Evolutionary conservation across 2,888 invertebrate species (phyloP), one percentile per base, ranked within the genome.

Genomic region (Drosophila sordidula): DNA sequence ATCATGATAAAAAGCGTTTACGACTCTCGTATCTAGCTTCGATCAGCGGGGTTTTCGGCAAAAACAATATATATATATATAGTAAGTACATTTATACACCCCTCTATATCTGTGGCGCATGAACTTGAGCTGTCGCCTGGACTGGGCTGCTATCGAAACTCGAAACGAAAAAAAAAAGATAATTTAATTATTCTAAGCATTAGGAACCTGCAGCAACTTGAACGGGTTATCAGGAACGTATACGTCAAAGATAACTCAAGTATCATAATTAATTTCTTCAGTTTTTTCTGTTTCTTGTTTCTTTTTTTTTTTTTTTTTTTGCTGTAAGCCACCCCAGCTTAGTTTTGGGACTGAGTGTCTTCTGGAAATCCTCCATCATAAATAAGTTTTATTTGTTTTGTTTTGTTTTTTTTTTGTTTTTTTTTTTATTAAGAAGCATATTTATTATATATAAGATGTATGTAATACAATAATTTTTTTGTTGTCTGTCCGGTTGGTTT

Each of bases 361-460:
- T 58, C 49, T 12, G 36, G 9, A 78, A 75, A 80, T 70, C 80
- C 80, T 65, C 67, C 61, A 52, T 77, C 70, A 86, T 86, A 83
- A 85, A 82, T 86, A 75, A 86, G 50, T 68, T 58, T 38, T 78
- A 64, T 66, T 75, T 78, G 62, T 18, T 56, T 50, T 57, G 63
- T 72, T 57, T 51, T 65, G 66, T 61, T 63, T 61, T 77, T 59
- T 77, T 70, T 61, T 58, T 67, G n/a, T n/a, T 68, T 70, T 64
- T 83, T 63, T 78, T 85, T 85, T 83, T 89, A 89, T 88, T 89
- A 89, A 89, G 88, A 89, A 89, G 88, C 88, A 89, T 89, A 89
- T 89, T 90, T 89, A 89, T 89, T 89, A 90, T 86, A 89, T 89
- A 90, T 89, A 89, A 90, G 90, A 89, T 89, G 87, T 89, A 89